phyloP scores from a whole-genome alignment of 2,113 vertebrate species.

The Uria lomvia region DNA sequence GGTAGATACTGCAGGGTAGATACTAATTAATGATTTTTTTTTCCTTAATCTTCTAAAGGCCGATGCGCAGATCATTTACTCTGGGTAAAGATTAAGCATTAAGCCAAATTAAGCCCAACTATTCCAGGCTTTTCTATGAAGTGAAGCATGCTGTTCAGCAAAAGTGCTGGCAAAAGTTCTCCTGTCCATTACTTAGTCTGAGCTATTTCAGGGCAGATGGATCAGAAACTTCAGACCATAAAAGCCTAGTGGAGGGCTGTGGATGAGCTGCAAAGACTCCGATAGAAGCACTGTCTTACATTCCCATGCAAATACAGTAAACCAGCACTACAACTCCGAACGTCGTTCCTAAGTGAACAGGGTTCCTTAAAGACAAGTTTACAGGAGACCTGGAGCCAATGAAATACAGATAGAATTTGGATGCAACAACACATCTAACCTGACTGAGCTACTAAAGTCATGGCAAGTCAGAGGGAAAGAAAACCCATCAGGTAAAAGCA shows the following conservation, averaged over 20 bases:
- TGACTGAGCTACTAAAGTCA: neutral
- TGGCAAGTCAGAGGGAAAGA: neutral
- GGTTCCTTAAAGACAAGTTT: neutral
- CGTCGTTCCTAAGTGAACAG: neutral
- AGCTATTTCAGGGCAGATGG: neutral
- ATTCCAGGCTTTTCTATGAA: neutral
- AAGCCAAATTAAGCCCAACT: neutral
- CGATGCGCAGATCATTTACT: neutral
- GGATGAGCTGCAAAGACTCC: neutral
- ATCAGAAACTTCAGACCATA: neutral
- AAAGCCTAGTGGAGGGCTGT: neutral
- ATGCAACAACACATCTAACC: neutral
- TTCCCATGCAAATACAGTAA: neutral
- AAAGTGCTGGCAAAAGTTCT: neutral
- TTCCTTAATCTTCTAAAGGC: neutral
- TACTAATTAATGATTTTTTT: neutral
- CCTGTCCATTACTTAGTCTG: neutral
- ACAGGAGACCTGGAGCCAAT: neutral
- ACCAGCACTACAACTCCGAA: neutral
- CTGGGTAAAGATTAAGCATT: conserved; percentile 9
- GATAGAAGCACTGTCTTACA: neutral
- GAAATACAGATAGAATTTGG: neutral
- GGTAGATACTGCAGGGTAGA: neutral
- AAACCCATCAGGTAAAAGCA: neutral
- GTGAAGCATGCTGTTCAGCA: neutral